Evolutionary conservation across 2,888 invertebrate genomes (phyloP), one percentile per base, ranked within the genome.

Genomic region (Formica aserva): DNA sequence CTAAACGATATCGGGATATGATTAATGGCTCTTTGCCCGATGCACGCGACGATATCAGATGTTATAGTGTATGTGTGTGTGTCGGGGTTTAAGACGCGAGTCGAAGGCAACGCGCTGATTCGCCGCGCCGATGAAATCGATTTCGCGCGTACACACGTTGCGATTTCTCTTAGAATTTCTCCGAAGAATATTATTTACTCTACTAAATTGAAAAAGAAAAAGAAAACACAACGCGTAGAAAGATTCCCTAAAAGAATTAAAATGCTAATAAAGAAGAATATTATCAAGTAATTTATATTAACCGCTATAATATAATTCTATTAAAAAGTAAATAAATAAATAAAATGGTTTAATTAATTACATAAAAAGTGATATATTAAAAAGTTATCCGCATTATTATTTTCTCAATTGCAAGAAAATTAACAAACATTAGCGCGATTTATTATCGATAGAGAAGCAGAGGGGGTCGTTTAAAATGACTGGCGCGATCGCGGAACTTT

Each of bases 21-120:
- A 80, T 80, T 72, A 80, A 80, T 80, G 60, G 22, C 35, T 72
- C 45, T 80, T 80, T 60, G 41, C 57, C 18, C 13, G 52, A 57
- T 71, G 41, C 41, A 26, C 66, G 52, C 66, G 69, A 69, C 72
- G 55, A 80, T 80, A 80, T 80, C 72, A 13, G 57, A 78, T 9
- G 35, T 26, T 55, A 13, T 26, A 18, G 8, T 18, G 26, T 55
- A 3, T 22, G 13, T 22, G 26, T 41, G 6, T 22, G 26, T 22
- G 41, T 55, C 38, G 52, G 18, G 55, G 8, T 35, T 45, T 35
- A 38, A 32, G 32, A 80, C 35, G 60, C 45, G 60, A 41, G 32
- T 32, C 45, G 32, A 71, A 32, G 32, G 78, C 45, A 45, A 18
- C 45, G 11, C 65, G 38, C 65, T 5, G 62, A 62, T 32, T n/a